A percentile compares a stretch with the other conserved stretches of the same genome.
These are phyloP conservation scores for Aromia moschata DNA, from an alignment of 2,888 invertebrate genomes.

Conservation along the genomic window DNA sequence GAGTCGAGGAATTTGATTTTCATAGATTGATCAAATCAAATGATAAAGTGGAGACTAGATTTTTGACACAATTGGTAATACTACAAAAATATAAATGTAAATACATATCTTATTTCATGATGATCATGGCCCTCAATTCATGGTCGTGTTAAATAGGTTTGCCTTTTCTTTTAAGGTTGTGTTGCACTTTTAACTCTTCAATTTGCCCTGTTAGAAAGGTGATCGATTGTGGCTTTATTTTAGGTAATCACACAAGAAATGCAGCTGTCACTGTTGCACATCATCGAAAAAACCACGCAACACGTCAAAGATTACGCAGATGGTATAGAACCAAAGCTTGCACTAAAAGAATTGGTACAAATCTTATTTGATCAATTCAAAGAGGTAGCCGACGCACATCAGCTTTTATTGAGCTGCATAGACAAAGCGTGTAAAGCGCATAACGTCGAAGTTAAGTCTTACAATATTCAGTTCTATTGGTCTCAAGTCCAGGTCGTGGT, in stretches of 20 bases:
- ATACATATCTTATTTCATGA: too few relatives aligned
- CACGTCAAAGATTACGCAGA: conserved; percentile 73
- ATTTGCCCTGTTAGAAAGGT: too few relatives aligned
- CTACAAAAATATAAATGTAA: too few relatives aligned
- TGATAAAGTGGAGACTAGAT: too few relatives aligned
- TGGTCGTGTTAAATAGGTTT: too few relatives aligned
- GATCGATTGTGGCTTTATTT: conserved; percentile 29
- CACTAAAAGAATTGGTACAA: conserved; percentile 70
- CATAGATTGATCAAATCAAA: too few relatives aligned
- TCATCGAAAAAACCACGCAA: conserved; percentile 82
- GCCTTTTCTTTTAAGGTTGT: too few relatives aligned
- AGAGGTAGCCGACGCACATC: conserved; percentile 81
- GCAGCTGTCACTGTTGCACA: conserved; percentile 81
- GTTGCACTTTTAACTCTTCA: too few relatives aligned
- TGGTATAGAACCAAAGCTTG: conserved; percentile 49
- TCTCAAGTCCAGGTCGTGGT: conserved; percentile 89
- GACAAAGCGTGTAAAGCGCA: conserved; percentile 70
- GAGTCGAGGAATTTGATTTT: too few relatives aligned
- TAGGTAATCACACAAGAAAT: conserved; percentile 85
- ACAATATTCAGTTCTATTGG: conserved; percentile 86
- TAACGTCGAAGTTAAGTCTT: conserved; percentile 67
- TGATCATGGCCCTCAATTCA: too few relatives aligned
- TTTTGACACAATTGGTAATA: too few relatives aligned
- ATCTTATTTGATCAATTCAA: conserved; percentile 85
- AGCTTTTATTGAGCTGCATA: conserved; percentile 72